Evolutionary conservation across 2,888 invertebrate genomes (phyloP), one percentile per base, ranked within the genome.

Genomic region (Rhingia campestris): DNA sequence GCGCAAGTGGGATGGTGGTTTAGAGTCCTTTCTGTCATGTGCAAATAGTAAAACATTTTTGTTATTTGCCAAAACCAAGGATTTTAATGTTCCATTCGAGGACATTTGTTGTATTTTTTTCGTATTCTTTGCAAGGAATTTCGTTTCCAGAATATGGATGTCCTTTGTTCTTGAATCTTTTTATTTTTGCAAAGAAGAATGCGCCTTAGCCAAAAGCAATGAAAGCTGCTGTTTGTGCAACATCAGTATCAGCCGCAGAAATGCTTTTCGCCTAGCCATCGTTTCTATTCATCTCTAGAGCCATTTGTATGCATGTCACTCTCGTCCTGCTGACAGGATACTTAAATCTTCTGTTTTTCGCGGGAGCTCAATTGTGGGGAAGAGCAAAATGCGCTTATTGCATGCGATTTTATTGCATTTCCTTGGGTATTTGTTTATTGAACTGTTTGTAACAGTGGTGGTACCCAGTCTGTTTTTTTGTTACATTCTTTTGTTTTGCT

Each of bases 291-390:
- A 53, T 33, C 43, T 12, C 51, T 22, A 22, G 14, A 49, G 58
- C 51, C 53, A 75, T 84, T 84, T 84, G 79, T 84, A 84, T 84
- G 74, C 84, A 84, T 66, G 84, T 84, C 84, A 84, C 75, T 75
- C 80, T 80, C 53, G 69, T 84, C 75, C 84, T 80, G 84, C 80
- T 84, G 84, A 84, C 84, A 80, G 84, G 79, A 80, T 84, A 80
- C 84, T 84, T 79, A 80, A 84, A 80, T 80, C 84, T 79, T 75
- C 72, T 73, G 64, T 80, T 75, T 41, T 80, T 80, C 74, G 74
- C 84, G 84, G 59, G 75, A 64, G 72, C 61, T 22, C 22, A 22
- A 75, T 75, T 56, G 49, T 63, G 53, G 54, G 56, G 9, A 45
- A 43, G 22, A 64, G 37, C 39, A 74, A 79, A 84, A 61, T 61